These are phyloP conservation scores for Fistularia tabacaria DNA, from an alignment of 2,797 vertebrate genomes.

Conservation along the genomic window DNA sequence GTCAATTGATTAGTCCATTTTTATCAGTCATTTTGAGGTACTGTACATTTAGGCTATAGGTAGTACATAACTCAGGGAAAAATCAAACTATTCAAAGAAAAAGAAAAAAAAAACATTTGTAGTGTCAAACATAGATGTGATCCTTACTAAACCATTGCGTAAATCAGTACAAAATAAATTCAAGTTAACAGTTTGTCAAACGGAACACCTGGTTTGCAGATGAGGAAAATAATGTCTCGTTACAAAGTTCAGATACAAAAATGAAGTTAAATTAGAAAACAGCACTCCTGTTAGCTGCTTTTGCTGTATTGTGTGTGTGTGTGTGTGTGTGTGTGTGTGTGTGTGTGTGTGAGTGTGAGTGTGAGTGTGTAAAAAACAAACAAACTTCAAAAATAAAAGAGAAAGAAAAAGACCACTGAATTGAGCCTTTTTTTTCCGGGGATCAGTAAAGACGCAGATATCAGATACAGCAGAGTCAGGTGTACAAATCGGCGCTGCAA, in stretches of 20 bases:
- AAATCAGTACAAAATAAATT: constrained; percentile 90
- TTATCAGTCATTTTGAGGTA: constrained; percentile 85
- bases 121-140: constrained; percentile 71
- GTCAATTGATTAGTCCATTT: constrained; percentile 82
- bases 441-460: constrained; percentile 14
- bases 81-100: constrained; percentile 39
- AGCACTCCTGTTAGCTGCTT: constrained; percentile 80
- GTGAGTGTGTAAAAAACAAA: constrained; percentile 50
- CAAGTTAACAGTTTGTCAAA: constrained; percentile 88
- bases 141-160: constrained; percentile 82
- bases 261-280: constrained; percentile 72
- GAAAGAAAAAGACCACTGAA: constrained; percentile 54
- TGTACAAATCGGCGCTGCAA: not conserved
- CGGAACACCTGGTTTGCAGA: constrained; percentile 77
- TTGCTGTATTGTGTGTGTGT: constrained; percentile 61
- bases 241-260: constrained; percentile 66
- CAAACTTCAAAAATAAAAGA: constrained; percentile 41
- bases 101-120: constrained; percentile 23
- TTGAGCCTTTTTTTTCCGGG: constrained; percentile 34
- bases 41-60: constrained; percentile 73
- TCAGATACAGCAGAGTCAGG: constrained; percentile 8
- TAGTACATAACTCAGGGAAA: constrained; percentile 73
- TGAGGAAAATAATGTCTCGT: constrained; percentile 51
- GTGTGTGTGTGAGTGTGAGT: no score
- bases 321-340: no score